phyloP scores from a whole-genome alignment of 2,113 vertebrate species.

The Columba livia region DNA sequence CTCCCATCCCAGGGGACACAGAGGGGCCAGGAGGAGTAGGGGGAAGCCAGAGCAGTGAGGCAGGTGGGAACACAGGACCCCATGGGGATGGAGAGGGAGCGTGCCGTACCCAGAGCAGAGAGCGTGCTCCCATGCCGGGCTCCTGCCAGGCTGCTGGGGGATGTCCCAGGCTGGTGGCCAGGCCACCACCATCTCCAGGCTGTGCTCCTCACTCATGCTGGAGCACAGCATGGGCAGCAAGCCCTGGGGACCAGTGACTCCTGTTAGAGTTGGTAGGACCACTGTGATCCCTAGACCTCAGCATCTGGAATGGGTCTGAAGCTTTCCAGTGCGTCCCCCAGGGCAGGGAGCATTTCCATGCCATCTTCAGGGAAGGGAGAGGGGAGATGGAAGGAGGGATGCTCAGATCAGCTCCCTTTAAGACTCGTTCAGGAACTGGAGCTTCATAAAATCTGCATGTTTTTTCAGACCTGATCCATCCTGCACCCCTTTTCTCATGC shows the following conservation, averaged over 20 bases:
- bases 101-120: neutral
- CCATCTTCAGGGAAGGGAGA: fast-evolving
- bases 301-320: neutral
- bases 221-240: fast-evolving
- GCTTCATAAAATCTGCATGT: no score
- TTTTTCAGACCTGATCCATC: neutral
- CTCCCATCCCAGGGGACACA: fast-evolving
- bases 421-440: neutral
- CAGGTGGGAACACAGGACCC: neutral
- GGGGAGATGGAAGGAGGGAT: no score
- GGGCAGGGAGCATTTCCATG: neutral
- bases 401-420: neutral
- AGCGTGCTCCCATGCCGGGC: fast-evolving
- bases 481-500: fast-evolving
- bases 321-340: neutral
- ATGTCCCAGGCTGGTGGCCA: neutral
- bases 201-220: fast-evolving
- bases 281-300: neutral
- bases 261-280: neutral
- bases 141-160: neutral
- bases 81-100: fast-evolving
- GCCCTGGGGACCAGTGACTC: neutral
- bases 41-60: neutral
- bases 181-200: neutral
- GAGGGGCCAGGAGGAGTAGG: neutral